Base-by-base conservation (phyloP, 1,140 invertebrate species). In the Sesamia nonagrioides region DNA sequence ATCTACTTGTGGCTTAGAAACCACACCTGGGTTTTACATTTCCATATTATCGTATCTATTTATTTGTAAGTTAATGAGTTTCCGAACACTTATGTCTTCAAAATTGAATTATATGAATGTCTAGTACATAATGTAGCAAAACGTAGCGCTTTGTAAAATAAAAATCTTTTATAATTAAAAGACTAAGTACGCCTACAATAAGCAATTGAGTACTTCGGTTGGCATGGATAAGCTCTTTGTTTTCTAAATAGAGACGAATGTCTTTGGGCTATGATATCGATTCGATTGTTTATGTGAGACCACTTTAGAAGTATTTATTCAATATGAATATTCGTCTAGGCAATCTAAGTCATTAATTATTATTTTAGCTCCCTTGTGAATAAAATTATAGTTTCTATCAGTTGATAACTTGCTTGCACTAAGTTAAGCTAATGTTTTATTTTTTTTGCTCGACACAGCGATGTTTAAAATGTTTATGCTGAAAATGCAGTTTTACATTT, bases 321-420 rank as follows among this genome's bases (percentile, higher is more conserved):
- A n/a, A n/a, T n/a, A n/a, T 58, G 18, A 63, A 61, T n/a, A 37
- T 61, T 61, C 21, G 18, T 56, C 54, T 56, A 56, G 21, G 52
- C 21, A 7, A 54, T 54, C 54, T 56, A 56, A 56, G 54, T 56
- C 54, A 56, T 56, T 56, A 56, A 27, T 27, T 56, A 0, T 17
- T 27, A 27, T 11, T 13, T 15, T 15, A n/a, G 45, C 11, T 48
- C 6, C 21, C 13, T 27, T 56, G 54, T 8, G 3, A 3, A 4
- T 21, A 54, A 21, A 8, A 54, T 54, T 54, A 42, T 42, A 42
- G 8, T 42, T 42, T 7, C 6, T 15, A 48, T 15, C 5, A 4
- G 40, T 42, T 7, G 11, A 1, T 8, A 9, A 42, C 40, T 42
- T 42, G 11, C 3, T 9, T 42, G 8, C 37, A 7, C 37, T 37